These are phyloP conservation scores for Oryzias sinensis DNA, from an alignment of 2,797 vertebrate genomes.

Conservation along the genomic window DNA sequence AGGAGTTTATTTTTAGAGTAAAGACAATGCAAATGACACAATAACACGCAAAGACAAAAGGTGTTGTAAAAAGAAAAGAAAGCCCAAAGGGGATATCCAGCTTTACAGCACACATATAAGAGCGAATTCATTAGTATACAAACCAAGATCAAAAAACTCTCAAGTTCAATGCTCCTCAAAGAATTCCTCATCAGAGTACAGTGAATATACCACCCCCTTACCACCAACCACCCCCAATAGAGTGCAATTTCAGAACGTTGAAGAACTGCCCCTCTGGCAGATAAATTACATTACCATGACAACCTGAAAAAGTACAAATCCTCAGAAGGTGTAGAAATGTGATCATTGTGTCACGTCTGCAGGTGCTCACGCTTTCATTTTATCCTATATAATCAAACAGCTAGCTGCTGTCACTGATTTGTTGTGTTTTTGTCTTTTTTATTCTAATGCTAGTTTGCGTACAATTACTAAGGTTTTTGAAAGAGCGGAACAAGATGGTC, in stretches of 20 bases:
- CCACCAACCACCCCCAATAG: slow-evolving; percentile 44
- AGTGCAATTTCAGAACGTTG: slow-evolving; percentile 53
- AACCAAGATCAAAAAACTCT: slow-evolving; percentile 62
- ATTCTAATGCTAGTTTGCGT: slow-evolving; percentile 50
- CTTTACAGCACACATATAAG: slow-evolving; percentile 41
- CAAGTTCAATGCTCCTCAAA: slow-evolving; percentile 52
- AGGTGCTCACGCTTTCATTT: slow-evolving; percentile 1
- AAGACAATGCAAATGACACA: slow-evolving; percentile 38
- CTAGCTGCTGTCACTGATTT: slow-evolving; percentile 33
- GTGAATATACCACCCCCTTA: slow-evolving; percentile 15
- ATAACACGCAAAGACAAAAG: slow-evolving; percentile 42
- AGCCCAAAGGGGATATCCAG: background rate
- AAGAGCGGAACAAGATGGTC: slow-evolving; percentile 36
- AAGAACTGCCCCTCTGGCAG: slow-evolving; percentile 41
- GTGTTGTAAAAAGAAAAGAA: background rate
- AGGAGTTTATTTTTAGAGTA: slow-evolving; percentile 31
- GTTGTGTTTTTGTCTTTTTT: slow-evolving; percentile 38
- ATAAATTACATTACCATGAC: slow-evolving; percentile 61
- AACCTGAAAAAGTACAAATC: slow-evolving; percentile 66
- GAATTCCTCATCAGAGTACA: slow-evolving; percentile 48
- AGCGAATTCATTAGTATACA: slow-evolving; percentile 59
- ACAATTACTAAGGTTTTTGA: slow-evolving; percentile 60
- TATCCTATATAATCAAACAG: slow-evolving; percentile 7
- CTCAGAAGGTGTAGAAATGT: slow-evolving; percentile 42
- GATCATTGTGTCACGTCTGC: slow-evolving; percentile 22